These are phyloP conservation scores for Dipodomys spectabilis DNA, from an alignment of 2,113 vertebrate species.

Conservation along the genomic window DNA sequence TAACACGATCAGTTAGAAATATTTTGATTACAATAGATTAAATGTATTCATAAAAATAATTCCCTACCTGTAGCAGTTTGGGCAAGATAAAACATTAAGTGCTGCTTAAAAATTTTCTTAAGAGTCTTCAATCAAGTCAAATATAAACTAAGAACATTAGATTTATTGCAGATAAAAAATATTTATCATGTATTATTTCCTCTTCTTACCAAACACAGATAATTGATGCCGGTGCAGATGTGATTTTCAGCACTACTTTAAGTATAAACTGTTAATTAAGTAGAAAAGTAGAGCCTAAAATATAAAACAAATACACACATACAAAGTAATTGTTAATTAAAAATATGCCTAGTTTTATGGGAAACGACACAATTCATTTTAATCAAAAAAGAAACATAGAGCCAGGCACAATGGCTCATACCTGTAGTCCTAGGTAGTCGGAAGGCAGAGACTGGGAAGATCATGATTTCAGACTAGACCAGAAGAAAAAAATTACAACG, in stretches of 20 bases:
- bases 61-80: not conserved
- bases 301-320: constrained; percentile 50
- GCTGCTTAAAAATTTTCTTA: constrained; percentile 28
- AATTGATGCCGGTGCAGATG: constrained; percentile 3
- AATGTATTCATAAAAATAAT: not conserved
- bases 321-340: constrained; percentile 40
- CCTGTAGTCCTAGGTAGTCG: too few relatives aligned
- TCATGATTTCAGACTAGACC: too few relatives aligned
- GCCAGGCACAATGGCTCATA: too few relatives aligned
- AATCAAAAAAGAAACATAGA: not conserved
- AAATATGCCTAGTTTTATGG: constrained; percentile 24
- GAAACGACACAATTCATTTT: constrained; percentile 26
- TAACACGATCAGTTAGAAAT: not conserved
- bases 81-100: not conserved
- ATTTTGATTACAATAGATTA: constrained; percentile 4
- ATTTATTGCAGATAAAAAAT: constrained; percentile 19
- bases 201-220: constrained; percentile 32
- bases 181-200: constrained; percentile 26
- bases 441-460: too few relatives aligned
- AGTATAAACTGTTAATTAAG: constrained; percentile 24
- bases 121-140: not conserved
- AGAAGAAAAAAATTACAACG: too few relatives aligned
- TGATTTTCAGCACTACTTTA: not conserved
- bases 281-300: constrained; percentile 53
- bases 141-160: not conserved